phyloP scores from a whole-genome alignment of 53 echinoderm and acorn worm species.

The Glandiceps talaboti region DNA sequence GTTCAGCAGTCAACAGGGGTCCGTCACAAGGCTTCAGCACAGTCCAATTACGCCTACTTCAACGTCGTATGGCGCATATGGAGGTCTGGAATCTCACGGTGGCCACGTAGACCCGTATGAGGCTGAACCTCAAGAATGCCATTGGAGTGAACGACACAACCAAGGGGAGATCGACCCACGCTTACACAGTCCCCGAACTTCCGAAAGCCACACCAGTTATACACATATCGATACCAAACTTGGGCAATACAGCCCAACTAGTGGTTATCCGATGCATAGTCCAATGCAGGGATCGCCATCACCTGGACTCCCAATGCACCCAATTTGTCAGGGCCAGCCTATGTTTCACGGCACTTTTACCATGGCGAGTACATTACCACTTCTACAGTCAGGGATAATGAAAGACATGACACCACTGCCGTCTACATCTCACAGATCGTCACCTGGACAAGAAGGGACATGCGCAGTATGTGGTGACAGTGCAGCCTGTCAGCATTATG shows the following conservation, averaged over 20 bases:
- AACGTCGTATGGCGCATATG: neutral
- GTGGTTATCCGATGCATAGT: neutral
- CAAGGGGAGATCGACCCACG: neutral
- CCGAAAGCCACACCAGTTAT: neutral
- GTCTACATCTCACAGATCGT: conserved; percentile 27
- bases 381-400: conserved; percentile 23
- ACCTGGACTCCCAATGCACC: neutral
- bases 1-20: neutral
- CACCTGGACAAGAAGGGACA: conserved; percentile 64
- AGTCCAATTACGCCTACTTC: neutral
- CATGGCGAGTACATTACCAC: conserved; percentile 18
- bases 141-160: neutral
- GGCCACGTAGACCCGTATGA: neutral
- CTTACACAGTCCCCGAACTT: neutral
- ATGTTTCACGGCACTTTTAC: neutral
- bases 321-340: neutral
- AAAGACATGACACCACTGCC: conserved; percentile 32
- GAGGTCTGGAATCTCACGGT: neutral
- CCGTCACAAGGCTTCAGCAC: neutral
- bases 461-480: conserved; percentile 99
- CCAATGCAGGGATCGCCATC: neutral
- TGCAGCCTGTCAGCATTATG: conserved; percentile 98
- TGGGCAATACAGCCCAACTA: neutral
- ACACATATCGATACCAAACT: neutral
- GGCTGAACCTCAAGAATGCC: neutral